Base-by-base conservation (phyloP, 2,113 vertebrate genomes). In the Bufo bufo region DNA sequence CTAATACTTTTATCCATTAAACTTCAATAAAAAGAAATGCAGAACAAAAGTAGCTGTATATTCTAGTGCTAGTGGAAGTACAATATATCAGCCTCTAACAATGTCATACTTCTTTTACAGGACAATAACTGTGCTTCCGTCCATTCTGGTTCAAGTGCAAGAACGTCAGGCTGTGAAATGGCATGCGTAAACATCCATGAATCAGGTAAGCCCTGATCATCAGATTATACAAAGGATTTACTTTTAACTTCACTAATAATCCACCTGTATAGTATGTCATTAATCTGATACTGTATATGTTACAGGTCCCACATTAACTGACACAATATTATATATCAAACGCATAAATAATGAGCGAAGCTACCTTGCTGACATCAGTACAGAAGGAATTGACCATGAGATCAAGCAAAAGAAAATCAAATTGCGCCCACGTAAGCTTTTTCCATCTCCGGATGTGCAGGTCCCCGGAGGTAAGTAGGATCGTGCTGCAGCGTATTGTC, bases 131-230 rank as follows among this genome's bases (percentile, higher is more conserved):
- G 63, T n/a, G 45, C 85, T 58, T 92, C 92, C 89, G 61, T 88
- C 3, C 0, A 77, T 0, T 92, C 90, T 63, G 14, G 4, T 43
- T 52, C 49, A 69, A 94, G 90, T 85, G 91, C 88, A 83, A 90
- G 87, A 79, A 72, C 88, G 69, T 19, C 49, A 8, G 81, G 87
- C 79, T 54, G 61, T 72, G 87, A 89, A 66, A 45, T 90, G 56
- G 69, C 58, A 74, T 45, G 0, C 71, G 79, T 71, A 47, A 65
- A 87, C 3, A 0, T 90, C 63, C 92, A 91, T 8, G 23, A 84
- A 65, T 93, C 94, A 89, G 95, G 95, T 96, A 92, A 82, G 90
- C 90, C n/a, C n/a, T 47, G 23, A 50, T 20, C 52, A 50, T 65
- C 59, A 59, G 11, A 43, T 59, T 13, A 65, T 20, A 74, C n/a